Evolutionary conservation across 2,888 invertebrate genomes (phyloP).

Genomic region (Drosophila mulleri): DNA sequence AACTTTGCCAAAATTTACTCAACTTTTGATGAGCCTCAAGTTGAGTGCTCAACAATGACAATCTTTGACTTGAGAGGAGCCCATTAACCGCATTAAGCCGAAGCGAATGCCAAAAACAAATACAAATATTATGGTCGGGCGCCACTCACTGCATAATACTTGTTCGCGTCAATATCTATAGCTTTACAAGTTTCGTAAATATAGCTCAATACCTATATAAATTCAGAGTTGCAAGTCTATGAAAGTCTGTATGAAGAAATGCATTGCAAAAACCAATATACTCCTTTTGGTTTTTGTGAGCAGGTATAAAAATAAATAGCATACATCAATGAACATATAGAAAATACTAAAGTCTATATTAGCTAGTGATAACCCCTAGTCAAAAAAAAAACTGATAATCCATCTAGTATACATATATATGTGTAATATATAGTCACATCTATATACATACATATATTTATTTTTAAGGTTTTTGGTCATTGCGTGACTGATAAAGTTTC

Average conservation of each 20-base stretch:
- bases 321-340: neutral
- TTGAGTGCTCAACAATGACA: constrained; percentile 44
- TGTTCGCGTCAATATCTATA: neutral
- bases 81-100: constrained; percentile 53
- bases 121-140: neutral
- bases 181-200: too few relatives aligned
- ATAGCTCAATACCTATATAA: too few relatives aligned
- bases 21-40: constrained; percentile 39
- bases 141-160: neutral
- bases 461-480: constrained; percentile 25
- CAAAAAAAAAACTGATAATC: constrained; percentile 30
- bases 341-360: neutral
- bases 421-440: neutral
- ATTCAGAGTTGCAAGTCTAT: neutral
- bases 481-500: constrained; percentile 64
- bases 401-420: neutral
- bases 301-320: neutral
- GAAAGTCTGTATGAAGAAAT: neutral
- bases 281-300: neutral
- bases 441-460: constrained; percentile 4
- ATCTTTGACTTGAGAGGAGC: constrained; percentile 44
- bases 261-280: neutral
- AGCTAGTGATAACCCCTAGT: constrained; percentile 51
- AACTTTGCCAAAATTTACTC: constrained; percentile 37
- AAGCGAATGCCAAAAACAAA: constrained; percentile 14